Percentiles rank a stretch among this genome's conserved stretches.
Evolutionary conservation across 2,797 vertebrate species (phyloP).

Genomic region (Macropus fuliginosus): DNA sequence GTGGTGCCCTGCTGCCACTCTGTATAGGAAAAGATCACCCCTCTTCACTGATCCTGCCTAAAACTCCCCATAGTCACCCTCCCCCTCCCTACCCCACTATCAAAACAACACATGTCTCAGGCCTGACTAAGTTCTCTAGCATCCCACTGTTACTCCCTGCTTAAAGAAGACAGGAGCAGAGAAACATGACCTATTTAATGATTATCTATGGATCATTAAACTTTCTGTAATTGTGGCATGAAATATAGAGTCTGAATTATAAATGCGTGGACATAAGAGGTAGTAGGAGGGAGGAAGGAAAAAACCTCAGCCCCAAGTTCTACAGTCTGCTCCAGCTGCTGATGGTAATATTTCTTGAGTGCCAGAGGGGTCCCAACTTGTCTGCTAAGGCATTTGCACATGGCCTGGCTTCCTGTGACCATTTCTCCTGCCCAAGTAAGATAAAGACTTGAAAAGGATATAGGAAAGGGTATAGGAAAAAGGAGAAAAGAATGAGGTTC

Average conservation of each 20-base stretch:
- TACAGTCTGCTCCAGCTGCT: background rate
- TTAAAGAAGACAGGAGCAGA: slow-evolving; percentile 70
- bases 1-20: background rate
- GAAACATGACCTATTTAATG: slow-evolving; percentile 65
- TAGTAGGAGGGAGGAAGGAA: background rate
- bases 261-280: slow-evolving; percentile 12
- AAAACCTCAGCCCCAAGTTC: background rate
- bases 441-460: background rate
- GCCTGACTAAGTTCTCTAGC: background rate
- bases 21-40: background rate
- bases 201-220: slow-evolving; percentile 78
- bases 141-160: slow-evolving; percentile 70
- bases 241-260: slow-evolving; percentile 71
- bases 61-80: background rate
- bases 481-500: background rate
- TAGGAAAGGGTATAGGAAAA: background rate
- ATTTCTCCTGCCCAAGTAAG: background rate
- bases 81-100: background rate
- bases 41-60: background rate
- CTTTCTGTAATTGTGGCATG: slow-evolving; percentile 51
- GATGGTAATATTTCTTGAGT: background rate
- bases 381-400: background rate
- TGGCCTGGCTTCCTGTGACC: background rate
- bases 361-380: background rate
- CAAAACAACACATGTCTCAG: background rate